Evolutionary conservation across 2,888 invertebrate species (phyloP).

Genomic region (Bimastos eiseni): DNA sequence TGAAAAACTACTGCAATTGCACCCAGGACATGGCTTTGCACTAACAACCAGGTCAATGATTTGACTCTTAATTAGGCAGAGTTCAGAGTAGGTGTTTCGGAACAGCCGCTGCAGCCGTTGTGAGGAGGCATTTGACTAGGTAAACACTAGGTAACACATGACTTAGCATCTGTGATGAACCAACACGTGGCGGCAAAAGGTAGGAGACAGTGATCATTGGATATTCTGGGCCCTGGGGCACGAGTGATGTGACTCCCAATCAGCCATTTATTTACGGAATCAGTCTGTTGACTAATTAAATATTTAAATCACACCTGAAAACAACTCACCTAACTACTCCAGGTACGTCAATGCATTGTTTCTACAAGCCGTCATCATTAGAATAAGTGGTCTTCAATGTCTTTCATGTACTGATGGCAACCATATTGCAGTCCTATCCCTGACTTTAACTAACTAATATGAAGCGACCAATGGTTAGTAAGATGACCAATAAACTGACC

Average conservation of each 20-base stretch:
- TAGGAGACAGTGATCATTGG: background rate
- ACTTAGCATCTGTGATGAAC: slow-evolving; percentile 21
- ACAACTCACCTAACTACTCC: background rate
- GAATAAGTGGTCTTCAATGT: background rate
- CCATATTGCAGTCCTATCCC: background rate
- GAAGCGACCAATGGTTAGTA: background rate
- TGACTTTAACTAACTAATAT: background rate
- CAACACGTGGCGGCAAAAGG: background rate
- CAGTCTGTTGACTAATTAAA: background rate
- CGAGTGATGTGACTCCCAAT: background rate
- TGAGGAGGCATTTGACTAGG: background rate
- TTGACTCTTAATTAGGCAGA: slow-evolving; percentile 3
- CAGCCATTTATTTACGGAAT: background rate
- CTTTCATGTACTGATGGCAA: background rate
- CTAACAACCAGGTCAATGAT: background rate
- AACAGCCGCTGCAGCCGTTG: background rate
- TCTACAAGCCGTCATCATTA: background rate
- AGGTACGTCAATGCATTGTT: background rate
- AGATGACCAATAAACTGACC: background rate
- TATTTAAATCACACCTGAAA: slow-evolving; percentile 13
- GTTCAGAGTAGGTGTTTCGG: background rate
- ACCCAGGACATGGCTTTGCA: background rate
- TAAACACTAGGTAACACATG: slow-evolving; percentile 22
- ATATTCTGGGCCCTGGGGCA: slow-evolving; percentile 6
- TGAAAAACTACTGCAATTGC: background rate